Evolutionary conservation across 2,797 vertebrate genomes (phyloP), one percentile per base, ranked within the genome.

Genomic region (Stomatorhinus walkeri): DNA sequence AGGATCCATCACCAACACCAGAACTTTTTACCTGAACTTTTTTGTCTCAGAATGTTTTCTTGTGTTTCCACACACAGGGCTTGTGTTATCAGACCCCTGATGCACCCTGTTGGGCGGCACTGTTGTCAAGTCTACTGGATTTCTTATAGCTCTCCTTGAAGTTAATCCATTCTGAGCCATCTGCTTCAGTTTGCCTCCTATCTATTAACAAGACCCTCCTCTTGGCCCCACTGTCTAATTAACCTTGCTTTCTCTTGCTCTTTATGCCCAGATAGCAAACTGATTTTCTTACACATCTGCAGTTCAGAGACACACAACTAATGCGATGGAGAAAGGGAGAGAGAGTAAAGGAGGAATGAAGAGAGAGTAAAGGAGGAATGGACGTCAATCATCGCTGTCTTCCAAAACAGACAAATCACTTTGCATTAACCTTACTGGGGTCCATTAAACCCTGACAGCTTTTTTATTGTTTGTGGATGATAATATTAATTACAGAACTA

Each of bases 81-180:
- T 2, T 54, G 19, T 28, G 85, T 43, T 48, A 61, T 64, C 7
- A 5, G 85, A 68, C 9, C 5, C 22, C 51, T 4, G 1, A 16
- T 54, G 14, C 52, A 87, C 24, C 51, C 6, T 56, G 5, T 56
- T 19, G 28, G 49, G 6, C 51, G 19, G 48, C 10, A 86, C 93
- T 94, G 93, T 94, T 94, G 94, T 94, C 94, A 94, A 93, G 93
- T 94, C 93, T 93, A 92, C 92, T 92, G 92, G 94, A 92, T 95
- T 94, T 93, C 93, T 95, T 94, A 92, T 92, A 94, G 94, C 93
- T 89, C 94, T 95, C 93, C 94, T 94, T 94, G 93, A 94, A 95
- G 94, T 95, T 95, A 96, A 96, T 95, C 95, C 93, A 96, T 95
- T 95, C 95, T 94, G 92, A 93, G 93, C 95, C 95, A 95, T 95